Evolutionary conservation across 2,888 invertebrate species (phyloP), one percentile per base, ranked within the genome.

Genomic region (Nephrotoma guestfalica): DNA sequence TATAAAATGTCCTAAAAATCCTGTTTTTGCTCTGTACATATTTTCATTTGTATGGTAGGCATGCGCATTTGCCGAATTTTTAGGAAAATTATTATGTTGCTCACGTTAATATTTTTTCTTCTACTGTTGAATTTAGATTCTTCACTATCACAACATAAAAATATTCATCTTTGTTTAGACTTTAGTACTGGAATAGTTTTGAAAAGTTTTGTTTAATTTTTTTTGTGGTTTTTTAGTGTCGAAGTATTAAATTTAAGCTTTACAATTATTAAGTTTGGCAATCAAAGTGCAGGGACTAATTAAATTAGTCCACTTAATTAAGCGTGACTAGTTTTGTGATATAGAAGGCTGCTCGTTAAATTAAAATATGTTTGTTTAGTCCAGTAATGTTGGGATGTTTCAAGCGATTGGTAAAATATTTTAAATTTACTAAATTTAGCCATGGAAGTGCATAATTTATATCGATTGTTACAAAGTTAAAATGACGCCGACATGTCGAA

Each of bases 351-450:
- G 4, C 15, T 51, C 15, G 5, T n/a, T 51, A 51, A 51, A 30
- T 9, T 2, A 71, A 71, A 71, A 30, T 71, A 71, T 71, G n/a
- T 71, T 71, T 71, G 71, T 30, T 9, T 71, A 71, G 13, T 71
- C 2, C 30, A 18, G 71, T 11, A 85, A 85, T 85, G 85, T 45
- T 85, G 45, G 85, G 85, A 85, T 85, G 85, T 85, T 85, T 85
- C 13, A 85, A 85, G 13, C 42, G 43, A 18, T 85, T 85, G 85
- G 85, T 85, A 85, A 85, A 45, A 57, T 47, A 6, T 57, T 15
- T 5, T 30, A 71, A 30, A 30, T 71, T 71, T 71, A 7, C 30
- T 71, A n/a, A 71, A 18, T 57, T 57, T 11, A 30, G n/a, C 5
- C 9, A 71, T 57, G 57, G 6, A 71, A 71, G 4, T 30, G 71